A percentile compares a stretch with the other conserved stretches of the same genome.
phyloP scores from a whole-genome alignment of 2,888 invertebrate species.

The Andricus quercusramuli region DNA sequence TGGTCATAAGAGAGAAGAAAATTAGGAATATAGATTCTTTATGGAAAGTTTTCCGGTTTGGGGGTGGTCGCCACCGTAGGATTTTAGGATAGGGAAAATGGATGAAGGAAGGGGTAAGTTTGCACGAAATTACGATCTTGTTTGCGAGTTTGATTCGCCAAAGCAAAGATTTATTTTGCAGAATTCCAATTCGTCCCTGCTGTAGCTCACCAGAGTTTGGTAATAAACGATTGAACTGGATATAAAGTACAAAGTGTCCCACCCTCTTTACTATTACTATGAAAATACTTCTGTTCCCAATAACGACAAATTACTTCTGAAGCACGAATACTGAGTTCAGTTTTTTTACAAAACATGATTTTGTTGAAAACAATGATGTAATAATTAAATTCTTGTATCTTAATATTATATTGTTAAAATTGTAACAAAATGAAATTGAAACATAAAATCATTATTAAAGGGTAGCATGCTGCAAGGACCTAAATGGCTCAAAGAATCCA shows the following conservation, averaged over 20 bases:
- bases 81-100: background rate
- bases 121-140: slow-evolving; percentile 39
- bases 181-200: slow-evolving; percentile 42
- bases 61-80: background rate
- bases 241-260: slow-evolving; percentile 26
- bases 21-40: slow-evolving; percentile 17
- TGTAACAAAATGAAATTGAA: no score
- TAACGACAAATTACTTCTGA: slow-evolving; percentile 13
- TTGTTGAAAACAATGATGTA: background rate
- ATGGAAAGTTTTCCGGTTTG: slow-evolving; percentile 20
- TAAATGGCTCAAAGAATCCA: no score
- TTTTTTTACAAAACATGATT: background rate
- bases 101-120: background rate
- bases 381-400: no score
- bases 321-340: background rate
- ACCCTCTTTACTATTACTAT: background rate
- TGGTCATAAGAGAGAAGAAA: background rate
- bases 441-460: no score
- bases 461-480: no score
- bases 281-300: background rate
- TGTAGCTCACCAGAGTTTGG: slow-evolving; percentile 14
- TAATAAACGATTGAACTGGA: slow-evolving; percentile 36
- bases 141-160: slow-evolving; percentile 41
- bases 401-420: no score
- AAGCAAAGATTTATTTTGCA: slow-evolving; percentile 30